Percentiles rank a stretch among this genome's conserved stretches.
phyloP scores from a whole-genome alignment of 2,888 invertebrate genomes.

The Trissolcus brochymenae region DNA sequence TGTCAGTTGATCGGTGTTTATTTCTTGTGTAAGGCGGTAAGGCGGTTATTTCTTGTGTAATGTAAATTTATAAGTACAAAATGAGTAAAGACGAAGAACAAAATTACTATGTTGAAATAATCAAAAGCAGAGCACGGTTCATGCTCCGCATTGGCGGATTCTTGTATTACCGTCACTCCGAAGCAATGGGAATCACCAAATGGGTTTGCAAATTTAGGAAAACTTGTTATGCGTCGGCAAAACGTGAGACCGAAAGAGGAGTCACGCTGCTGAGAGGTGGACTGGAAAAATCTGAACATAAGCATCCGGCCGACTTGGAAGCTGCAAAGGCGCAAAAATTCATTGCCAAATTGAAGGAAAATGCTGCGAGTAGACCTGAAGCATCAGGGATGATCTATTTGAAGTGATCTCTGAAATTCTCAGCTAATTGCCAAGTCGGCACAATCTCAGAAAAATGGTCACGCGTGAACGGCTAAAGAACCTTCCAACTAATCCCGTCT shows the following conservation, averaged over 20 bases:
- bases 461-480: conserved; percentile 8
- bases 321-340: not conserved
- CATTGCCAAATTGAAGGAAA: not conserved
- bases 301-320: conserved; percentile 16
- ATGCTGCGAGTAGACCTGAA: conserved; percentile 5
- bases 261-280: conserved; percentile 16
- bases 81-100: not conserved
- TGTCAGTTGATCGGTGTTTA: no score
- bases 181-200: conserved; percentile 5
- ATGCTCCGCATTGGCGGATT: conserved; percentile 11
- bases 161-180: conserved; percentile 14
- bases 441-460: conserved; percentile 19
- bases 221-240: conserved; percentile 21
- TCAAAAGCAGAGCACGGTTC: not conserved
- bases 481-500: conserved; percentile 15
- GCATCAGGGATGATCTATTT: conserved; percentile 2
- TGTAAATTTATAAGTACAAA: not conserved
- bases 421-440: conserved; percentile 6
- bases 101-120: not conserved
- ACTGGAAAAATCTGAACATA: conserved; percentile 11
- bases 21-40: no score
- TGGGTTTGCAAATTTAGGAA: conserved; percentile 10
- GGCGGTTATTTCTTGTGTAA: no score
- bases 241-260: not conserved
- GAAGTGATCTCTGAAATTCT: conserved; percentile 4